These are phyloP conservation scores for Brachionus koreanus DNA, from an alignment of 1,140 invertebrate genomes.

Conservation along the genomic window DNA sequence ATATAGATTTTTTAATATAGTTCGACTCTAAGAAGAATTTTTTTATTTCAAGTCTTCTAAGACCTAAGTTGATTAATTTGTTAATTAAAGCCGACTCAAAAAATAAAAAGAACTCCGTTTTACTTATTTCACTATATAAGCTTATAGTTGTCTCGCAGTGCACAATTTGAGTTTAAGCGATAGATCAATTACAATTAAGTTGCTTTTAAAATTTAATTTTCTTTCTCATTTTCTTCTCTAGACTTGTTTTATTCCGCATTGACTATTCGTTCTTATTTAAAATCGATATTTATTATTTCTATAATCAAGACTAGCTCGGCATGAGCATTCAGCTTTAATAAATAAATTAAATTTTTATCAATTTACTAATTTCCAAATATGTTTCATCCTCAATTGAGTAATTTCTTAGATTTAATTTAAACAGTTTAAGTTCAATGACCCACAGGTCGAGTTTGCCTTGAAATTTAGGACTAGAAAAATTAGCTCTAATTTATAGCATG, in stretches of 20 bases:
- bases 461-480: neutral
- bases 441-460: neutral
- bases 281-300: neutral
- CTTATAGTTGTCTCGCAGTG: neutral
- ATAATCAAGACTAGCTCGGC: neutral
- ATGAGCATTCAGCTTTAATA: neutral
- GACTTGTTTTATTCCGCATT: neutral
- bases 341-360: neutral
- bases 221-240: neutral
- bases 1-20: constrained; percentile 18
- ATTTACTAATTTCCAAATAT: neutral
- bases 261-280: neutral
- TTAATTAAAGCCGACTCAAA: constrained; percentile 34
- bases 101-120: neutral
- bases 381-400: neutral
- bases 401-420: neutral
- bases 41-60: neutral
- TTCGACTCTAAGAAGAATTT: neutral
- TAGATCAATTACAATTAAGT: constrained; percentile 28
- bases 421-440: neutral
- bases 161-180: neutral
- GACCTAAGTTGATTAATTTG: constrained; percentile 42
- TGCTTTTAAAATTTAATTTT: constrained; percentile 8
- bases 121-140: neutral
- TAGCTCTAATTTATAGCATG: too few species aligned